Evolutionary conservation across 64 coral and sea anemone genomes (phyloP).

Genomic region (Cladopsammia gracilis): DNA sequence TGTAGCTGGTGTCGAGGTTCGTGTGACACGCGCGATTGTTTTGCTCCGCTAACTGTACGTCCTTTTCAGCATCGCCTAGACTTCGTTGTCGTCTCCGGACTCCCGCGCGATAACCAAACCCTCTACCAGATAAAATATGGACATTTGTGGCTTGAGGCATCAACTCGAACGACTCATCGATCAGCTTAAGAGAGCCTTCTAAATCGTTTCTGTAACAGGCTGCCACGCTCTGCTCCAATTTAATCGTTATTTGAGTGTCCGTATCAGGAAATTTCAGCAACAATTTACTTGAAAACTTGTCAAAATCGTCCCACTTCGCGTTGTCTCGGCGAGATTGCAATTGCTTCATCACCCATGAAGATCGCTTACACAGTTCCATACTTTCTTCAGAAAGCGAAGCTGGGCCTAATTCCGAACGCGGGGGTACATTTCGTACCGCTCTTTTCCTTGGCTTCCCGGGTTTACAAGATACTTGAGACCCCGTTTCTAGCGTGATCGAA

Average conservation of each 20-base stretch:
- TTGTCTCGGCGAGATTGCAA: conserved; percentile 64
- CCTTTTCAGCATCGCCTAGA: conserved; percentile 11
- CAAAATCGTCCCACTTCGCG: conserved; percentile 49
- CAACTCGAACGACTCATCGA: not conserved
- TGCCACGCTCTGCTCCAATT: conserved; percentile 23
- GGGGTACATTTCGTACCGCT: not conserved
- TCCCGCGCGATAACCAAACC: conserved; percentile 25
- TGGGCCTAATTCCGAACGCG: not conserved
- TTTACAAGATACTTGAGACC: not conserved
- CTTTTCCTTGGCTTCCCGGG: not conserved
- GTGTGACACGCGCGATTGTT: not conserved
- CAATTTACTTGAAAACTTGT: not conserved
- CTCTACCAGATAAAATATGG: not conserved
- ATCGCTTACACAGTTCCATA: not conserved
- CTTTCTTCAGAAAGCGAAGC: not conserved
- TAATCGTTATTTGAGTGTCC: conserved; percentile 55
- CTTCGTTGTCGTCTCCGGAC: conserved; percentile 50
- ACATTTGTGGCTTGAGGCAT: not conserved
- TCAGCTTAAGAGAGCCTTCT: not conserved
- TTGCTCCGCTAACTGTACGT: conserved; percentile 27
- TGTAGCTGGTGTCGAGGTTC: conserved; percentile 9
- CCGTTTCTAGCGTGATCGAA: conserved; percentile 5
- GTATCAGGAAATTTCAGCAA: not conserved
- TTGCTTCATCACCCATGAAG: conserved; percentile 2
- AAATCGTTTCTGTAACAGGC: conserved; percentile 34